Base-by-base conservation (phyloP, 2,797 vertebrate genomes). In the Fistularia commersonii region DNA sequence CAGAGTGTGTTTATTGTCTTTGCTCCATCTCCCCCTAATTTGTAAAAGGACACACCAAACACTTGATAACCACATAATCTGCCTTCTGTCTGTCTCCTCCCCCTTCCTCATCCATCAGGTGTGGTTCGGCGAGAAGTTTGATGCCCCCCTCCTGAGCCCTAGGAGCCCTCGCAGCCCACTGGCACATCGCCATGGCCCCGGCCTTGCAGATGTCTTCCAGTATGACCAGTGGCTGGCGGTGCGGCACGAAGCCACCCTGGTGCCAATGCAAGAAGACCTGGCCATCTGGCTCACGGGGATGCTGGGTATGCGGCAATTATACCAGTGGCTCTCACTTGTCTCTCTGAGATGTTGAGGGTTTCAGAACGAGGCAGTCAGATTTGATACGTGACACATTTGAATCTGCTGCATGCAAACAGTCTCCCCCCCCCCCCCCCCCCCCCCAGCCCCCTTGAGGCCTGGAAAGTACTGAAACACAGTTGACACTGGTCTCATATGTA, bases 181-280 rank as follows among this genome's bases (percentile, higher is more conserved):
- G 61, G 89, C 81, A 0, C 91, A 92, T 32, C 90, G 94, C 0
- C 93, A 95, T 0, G 97, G 97, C 8, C 97, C 97, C 0, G 95
- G 97, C 7, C 85, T 99, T 42, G 74, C 93, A 0, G 91, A 99
- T 0, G 95, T 99, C 45, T 93, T 90, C 61, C 92, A 96, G 68
- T 99, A 96, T 1, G 95, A 99, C 67, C 95, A 97, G 12, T 99
- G 97, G 97, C 86, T 99, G 69, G 83, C 95, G 0, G 94, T 98
- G 69, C 88, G 97, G 0, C 97, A 99, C 0, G 93, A 96, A 66
- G 97, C 95, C 55, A 92, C 93, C 0, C 73, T 99, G 72, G 74
- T 97, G 64, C 97, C 97, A 37, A 99, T 99, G 97, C 94, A 95
- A 60, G 97, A 99, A 66, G 97, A 99, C 44, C 87, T 99, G 54